Base-by-base conservation (phyloP, 2,113 vertebrate species). In the Heterocephalus glaber region DNA sequence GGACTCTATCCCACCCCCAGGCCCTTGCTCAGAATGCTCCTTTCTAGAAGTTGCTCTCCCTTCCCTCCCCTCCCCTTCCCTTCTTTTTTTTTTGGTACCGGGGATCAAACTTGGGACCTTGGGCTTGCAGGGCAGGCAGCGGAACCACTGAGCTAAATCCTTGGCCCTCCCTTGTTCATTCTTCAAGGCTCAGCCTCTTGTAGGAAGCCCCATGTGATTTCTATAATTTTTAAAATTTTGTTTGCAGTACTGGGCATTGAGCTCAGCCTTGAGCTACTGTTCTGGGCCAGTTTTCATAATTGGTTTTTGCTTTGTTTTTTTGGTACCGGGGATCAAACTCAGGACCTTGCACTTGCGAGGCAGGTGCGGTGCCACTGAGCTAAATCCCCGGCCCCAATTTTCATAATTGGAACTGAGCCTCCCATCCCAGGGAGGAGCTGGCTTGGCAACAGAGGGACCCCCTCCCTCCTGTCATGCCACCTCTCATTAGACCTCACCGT, bases 401-500 rank as follows among this genome's bases (percentile, higher is more conserved):
- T 49, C 74, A 52, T 77, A 49, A 49, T 49, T 49, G 47, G 9
- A 6, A 77, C 28, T 20, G 14, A 65, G 61, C 41, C 47, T 93
- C 70, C 61, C 65, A 24, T 83, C 30, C 30, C 44, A 72, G 17
- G 35, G 41, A 79, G 65, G 61, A 49, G 33, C 7, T 68, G 84
- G 24, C 76, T 66, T 85, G 17, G 70, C 28, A 24, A 14, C 70
- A 81, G 63, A 80, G 63, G 41, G 58, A 81, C 28, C 38, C 60
- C 65, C 90, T 60, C 52, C 41, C 5, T 61, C 72, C 22, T 60
- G 19, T 49, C 74, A 44, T 5, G 26, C 20, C 38, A 12, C 52
- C 47, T 49, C 66, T 56, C 33, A 38, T 52, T 61, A 85, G 56
- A 84, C 65, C 98, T 99, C 93, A 99, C 99, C 94, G 99, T 99